Evolutionary conservation across 2,113 vertebrate species (phyloP), one percentile per base, ranked within the genome.

Genomic region (Ginglymostoma cirratum): DNA sequence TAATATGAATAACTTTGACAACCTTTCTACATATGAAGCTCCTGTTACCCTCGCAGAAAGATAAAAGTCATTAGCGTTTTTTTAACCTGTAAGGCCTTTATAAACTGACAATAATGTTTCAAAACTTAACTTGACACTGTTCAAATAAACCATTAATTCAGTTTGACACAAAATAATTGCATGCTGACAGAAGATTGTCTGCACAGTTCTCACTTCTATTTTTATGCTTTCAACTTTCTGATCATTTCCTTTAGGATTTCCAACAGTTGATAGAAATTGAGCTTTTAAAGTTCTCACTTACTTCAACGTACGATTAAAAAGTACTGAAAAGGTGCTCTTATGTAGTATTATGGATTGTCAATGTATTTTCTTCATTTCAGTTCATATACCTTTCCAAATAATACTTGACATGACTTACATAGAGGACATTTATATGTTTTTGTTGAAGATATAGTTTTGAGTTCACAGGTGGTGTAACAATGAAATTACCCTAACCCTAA

Each of bases 81-180:
- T 66, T 93, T n/a, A 48, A 34, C 12, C 7, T 93, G 61, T 23
- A 38, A 66, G 23, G 34, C 89, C 89, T 93, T 83, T 93, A 21
- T 38, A 4, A 38, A 65, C 61, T 93, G 89, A 61, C 87, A 38
- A 61, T 67, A 93, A 93, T 65, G 69, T 27, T 69, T 94, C 38
- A 70, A 48, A 45, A 76, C 52, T 76, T 76, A 72, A 48, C 76
- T 52, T 95, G 94, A 30, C n/a, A 52, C 45, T 48, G 30, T 45
- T 72, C 67, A 72, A 72, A 95, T 17, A 72, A 95, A 95, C 94
- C 45, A 76, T 95, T 70, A 95, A 95, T 95, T 95, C 67, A 70
- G 66, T 30, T 95, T 95, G 94, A 72, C 94, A 70, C 30, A 34
- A 76, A 93, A 72, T 94, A 95, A 76, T 52, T 95, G 27, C 67